These are phyloP conservation scores for Perithous albicinctus DNA, from an alignment of 2,888 invertebrate species.

Conservation along the genomic window DNA sequence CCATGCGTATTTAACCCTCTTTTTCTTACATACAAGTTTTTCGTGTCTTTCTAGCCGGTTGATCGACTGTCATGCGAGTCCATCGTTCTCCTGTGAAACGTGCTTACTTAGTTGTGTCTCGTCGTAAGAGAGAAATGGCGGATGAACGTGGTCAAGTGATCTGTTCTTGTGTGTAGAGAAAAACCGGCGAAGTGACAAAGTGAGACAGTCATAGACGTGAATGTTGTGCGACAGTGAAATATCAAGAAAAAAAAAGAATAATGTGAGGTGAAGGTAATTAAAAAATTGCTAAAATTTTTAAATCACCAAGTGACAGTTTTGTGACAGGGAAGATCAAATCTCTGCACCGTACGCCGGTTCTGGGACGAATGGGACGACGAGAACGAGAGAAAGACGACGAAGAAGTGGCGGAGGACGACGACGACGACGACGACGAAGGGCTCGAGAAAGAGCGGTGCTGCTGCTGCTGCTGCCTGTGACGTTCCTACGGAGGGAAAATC, in stretches of 20 bases:
- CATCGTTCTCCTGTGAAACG: conserved; percentile 20
- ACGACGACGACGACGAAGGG: conserved; percentile 30
- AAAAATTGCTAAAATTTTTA: not conserved
- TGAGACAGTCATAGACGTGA: conserved; percentile 24
- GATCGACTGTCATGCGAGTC: conserved; percentile 5
- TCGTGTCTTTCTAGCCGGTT: conserved; percentile 3
- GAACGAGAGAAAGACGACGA: conserved; percentile 42
- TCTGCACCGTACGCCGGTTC: conserved; percentile 41
- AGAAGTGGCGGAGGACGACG: conserved; percentile 38
- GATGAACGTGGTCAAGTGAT: conserved; percentile 57
- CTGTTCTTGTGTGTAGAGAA: conserved; percentile 3
- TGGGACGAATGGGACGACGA: conserved; percentile 56
- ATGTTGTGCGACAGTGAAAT: not conserved
- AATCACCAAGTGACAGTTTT: conserved; percentile 33
- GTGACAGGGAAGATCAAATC: conserved; percentile 32
- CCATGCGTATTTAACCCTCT: conserved; percentile 49
- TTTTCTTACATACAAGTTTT: conserved; percentile 29
- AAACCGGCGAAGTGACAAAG: conserved; percentile 11
- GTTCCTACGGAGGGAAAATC: conserved; percentile 74
- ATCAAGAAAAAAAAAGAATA: not conserved
- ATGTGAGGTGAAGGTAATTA: not conserved
- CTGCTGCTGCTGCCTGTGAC: conserved; percentile 66
- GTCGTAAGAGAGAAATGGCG: conserved; percentile 28
- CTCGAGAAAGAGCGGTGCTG: conserved; percentile 50
- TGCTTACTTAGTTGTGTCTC: not conserved